Percentiles rank a stretch among this genome's conserved stretches.
phyloP scores from a whole-genome alignment of 2,888 invertebrate genomes.

The Esperia sulphurella region DNA sequence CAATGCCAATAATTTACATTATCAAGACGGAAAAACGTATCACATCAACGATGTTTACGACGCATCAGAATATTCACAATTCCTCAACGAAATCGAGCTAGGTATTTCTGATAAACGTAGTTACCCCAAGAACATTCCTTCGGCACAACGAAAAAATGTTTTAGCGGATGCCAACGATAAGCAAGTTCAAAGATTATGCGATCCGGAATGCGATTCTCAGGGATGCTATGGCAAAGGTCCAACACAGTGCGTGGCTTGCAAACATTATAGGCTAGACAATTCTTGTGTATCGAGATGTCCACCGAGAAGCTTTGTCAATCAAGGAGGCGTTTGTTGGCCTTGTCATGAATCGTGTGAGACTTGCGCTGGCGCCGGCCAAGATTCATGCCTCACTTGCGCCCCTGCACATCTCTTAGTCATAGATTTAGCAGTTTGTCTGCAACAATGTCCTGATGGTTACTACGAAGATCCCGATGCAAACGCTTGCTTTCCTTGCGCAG shows the following conservation, averaged over 20 bases:
- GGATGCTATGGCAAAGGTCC: conserved; percentile 93
- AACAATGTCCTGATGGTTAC: conserved; percentile 93
- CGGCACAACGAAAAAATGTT: conserved; percentile 79
- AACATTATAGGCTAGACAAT: conserved; percentile 89
- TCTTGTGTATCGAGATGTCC: conserved; percentile 92
- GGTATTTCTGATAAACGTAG: conserved; percentile 81
- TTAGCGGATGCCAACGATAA: conserved; percentile 81
- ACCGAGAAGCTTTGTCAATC: conserved; percentile 89
- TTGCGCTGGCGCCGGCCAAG: conserved; percentile 92
- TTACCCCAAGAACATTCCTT: conserved; percentile 84
- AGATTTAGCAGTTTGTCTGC: conserved; percentile 91
- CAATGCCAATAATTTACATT: conserved; percentile 60
- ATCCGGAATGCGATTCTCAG: conserved; percentile 87
- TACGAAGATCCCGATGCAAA: conserved; percentile 88
- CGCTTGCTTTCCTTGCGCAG: conserved; percentile 91
- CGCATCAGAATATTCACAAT: conserved; percentile 79
- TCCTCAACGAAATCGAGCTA: conserved; percentile 70
- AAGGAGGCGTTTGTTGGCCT: conserved; percentile 89
- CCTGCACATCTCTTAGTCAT: conserved; percentile 90
- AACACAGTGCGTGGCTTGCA: conserved; percentile 90
- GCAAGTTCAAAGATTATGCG: conserved; percentile 84
- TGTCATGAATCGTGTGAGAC: conserved; percentile 94
- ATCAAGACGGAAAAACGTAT: conserved; percentile 74
- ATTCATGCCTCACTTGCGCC: conserved; percentile 91
- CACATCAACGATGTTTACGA: conserved; percentile 82